Conservation (phyloP, 2,113 vertebrate species). For the Datnioides undecimradiatus region DNA sequence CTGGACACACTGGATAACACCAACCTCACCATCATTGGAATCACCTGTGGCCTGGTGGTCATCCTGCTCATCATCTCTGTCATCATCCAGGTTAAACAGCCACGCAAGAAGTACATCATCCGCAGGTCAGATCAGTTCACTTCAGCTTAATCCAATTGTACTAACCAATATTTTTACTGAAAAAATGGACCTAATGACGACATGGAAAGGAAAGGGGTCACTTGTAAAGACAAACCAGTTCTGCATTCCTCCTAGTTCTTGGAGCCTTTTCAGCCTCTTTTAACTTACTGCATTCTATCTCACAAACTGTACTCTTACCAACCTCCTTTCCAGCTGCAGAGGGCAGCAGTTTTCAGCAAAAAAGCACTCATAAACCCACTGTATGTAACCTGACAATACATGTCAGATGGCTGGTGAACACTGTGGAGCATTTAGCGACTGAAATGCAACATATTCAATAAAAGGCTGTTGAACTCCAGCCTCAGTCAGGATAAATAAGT, state of each 20-base stretch:
- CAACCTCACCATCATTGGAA: conserved; percentile 94
- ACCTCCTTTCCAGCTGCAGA: no score
- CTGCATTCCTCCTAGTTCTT: neutral
- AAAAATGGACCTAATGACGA: neutral
- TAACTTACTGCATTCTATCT: neutral
- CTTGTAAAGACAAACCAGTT: neutral
- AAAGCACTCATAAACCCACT: no score
- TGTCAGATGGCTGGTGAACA: no score
- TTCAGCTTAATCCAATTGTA: no score
- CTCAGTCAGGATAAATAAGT: no score
- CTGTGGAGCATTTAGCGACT: neutral
- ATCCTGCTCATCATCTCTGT: conserved; percentile 94
- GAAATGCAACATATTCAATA: neutral
- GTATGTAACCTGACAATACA: no score
- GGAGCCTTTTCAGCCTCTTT: neutral
- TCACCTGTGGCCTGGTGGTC: conserved; percentile 94
- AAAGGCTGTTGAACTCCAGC: no score
- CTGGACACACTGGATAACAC: conserved; percentile 95
- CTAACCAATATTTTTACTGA: neutral
- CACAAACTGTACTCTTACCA: neutral
- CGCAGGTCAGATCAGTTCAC: conserved; percentile 77
- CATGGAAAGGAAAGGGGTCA: neutral
- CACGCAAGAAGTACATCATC: conserved; percentile 97
- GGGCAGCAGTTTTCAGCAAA: no score
- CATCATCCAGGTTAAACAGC: conserved; percentile 97